Base-by-base conservation (phyloP, 2,797 vertebrate genomes). In the Fistularia tabacaria region DNA sequence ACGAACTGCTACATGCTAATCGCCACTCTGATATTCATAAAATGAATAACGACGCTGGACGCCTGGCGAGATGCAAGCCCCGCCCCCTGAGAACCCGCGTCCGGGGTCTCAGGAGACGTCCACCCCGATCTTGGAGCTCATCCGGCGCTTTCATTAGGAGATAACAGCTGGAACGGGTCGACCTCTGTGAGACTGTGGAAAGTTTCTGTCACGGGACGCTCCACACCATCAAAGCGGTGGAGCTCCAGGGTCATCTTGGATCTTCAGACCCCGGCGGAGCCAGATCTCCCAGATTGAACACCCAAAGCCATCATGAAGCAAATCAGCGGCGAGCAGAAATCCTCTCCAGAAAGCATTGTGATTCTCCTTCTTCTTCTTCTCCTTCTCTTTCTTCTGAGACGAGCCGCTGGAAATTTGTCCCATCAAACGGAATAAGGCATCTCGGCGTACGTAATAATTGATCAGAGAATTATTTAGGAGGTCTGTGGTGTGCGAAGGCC, bases 391-490 rank as follows among this genome's bases (percentile, higher is more conserved):
- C 47, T 11, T 73, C 1, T 7, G 46, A 76, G 70, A 71, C 3
- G 11, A 58, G 62, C 50, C 11, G 7, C 49, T 36, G 54, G 64
- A 69, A 79, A 64, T 68, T 7, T 7, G 7, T 46, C 67, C 69
- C 72, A 76, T 81, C 80, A 86, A 85, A 80, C 60, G 36, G 66
- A 80, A 83, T 81, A 59, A 85, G 71, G 71, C 69, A 77, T 74
- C 59, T 59, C 51, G 49, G 60, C 79, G 72, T 76, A 53, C 72
- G 77, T 79, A 77, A 82, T 80, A 83, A 81, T 79, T 84, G 79
- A 83, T 85, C 73, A 65, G 66, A 78, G 77, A 82, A 83, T 85
- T 82, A 81, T 85, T 83, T 76, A 68, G 57, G 66, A 66, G 69
- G 68, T 74, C 54, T 58, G 72, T 71, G 63, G 83, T 82, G 5